Percentiles rank a stretch among this genome's conserved stretches.
These are phyloP conservation scores for Ondatra zibethicus DNA, from an alignment of 2,113 vertebrate species.

Conservation along the genomic window DNA sequence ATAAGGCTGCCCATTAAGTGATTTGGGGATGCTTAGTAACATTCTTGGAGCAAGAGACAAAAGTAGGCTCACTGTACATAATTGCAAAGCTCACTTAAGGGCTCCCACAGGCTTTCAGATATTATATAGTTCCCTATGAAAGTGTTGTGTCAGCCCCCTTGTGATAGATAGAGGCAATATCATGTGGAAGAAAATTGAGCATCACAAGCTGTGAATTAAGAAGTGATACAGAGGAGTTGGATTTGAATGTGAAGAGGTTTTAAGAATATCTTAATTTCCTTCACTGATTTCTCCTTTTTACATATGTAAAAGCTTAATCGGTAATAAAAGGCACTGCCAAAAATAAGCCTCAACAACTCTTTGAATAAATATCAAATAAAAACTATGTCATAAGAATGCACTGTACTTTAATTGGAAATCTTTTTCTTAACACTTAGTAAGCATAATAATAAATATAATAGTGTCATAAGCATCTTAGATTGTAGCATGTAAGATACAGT, in stretches of 20 bases:
- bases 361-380: conserved; percentile 61
- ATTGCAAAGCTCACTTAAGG: neutral
- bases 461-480: neutral
- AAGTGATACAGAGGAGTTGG: neutral
- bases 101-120: neutral
- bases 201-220: neutral
- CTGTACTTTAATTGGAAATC: neutral
- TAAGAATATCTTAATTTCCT: conserved; percentile 30
- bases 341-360: neutral
- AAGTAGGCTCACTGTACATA: neutral
- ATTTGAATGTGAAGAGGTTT: neutral
- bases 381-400: neutral
- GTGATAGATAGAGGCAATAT: neutral
- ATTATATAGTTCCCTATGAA: neutral
- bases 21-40: neutral
- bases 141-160: neutral
- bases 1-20: neutral
- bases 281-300: neutral
- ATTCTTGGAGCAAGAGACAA: neutral
- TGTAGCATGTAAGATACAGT: neutral
- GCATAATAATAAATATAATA: neutral
- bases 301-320: neutral
- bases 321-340: neutral
- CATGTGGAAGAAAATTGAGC: neutral
- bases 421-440: neutral